Conservation (phyloP, 2,113 vertebrate genomes). For the Anguilla rostrata region DNA sequence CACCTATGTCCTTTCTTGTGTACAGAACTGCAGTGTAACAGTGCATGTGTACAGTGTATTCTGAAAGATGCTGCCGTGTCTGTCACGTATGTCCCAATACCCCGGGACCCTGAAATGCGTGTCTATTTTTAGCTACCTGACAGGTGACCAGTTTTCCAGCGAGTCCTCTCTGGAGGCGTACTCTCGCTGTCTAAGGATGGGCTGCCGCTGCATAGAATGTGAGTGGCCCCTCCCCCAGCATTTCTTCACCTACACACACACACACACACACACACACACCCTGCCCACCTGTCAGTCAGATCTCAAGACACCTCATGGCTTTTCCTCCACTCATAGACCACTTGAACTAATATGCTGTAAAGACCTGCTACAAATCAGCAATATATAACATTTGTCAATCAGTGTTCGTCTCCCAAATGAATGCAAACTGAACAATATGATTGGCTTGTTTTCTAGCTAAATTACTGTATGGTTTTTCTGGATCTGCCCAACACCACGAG, state of each 20-base stretch:
- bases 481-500: not conserved
- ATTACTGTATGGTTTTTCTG: not conserved
- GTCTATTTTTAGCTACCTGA: slow-evolving; percentile 86
- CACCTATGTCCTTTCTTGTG: not conserved
- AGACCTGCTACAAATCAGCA: not conserved
- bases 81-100: not conserved
- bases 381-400: not conserved
- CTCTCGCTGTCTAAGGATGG: slow-evolving; percentile 93
- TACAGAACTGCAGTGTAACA: not conserved
- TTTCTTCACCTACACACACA: not conserved
- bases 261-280: not conserved
- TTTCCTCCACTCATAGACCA: slow-evolving; percentile 15
- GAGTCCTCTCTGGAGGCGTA: slow-evolving; percentile 97
- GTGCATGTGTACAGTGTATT: not conserved
- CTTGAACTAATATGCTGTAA: slow-evolving; percentile 35
- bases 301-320: not conserved
- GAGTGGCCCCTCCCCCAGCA: slow-evolving; percentile 54
- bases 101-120: not conserved
- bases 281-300: slow-evolving; percentile 1
- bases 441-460: not conserved
- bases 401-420: not conserved
- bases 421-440: not conserved
- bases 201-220: slow-evolving; percentile 96
- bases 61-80: not conserved
- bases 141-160: slow-evolving; percentile 97